These are phyloP conservation scores for Synergus itoensis DNA, from an alignment of 2,888 invertebrate genomes.

Conservation along the genomic window DNA sequence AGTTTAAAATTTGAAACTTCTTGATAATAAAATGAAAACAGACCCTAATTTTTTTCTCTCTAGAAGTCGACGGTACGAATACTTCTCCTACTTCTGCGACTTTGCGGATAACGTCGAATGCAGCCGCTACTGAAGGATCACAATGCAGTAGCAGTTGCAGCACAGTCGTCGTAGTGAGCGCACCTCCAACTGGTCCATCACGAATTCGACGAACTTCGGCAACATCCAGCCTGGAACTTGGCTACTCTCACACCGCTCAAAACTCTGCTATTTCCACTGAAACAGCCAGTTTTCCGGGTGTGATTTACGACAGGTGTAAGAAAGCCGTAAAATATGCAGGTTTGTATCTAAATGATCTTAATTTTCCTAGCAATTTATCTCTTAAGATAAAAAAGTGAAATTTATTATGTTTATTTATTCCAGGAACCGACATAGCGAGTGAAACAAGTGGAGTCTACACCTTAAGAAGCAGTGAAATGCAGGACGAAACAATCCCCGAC, in stretches of 20 bases:
- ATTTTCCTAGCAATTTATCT: too few relatives aligned
- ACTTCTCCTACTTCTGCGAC: constrained; percentile 56
- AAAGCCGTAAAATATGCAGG: constrained; percentile 70
- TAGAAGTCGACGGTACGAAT: constrained; percentile 70
- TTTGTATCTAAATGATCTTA: constrained; percentile 47
- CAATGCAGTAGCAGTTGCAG: constrained; percentile 93
- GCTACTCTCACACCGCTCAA: constrained; percentile 92
- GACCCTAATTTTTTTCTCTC: constrained; percentile 10
- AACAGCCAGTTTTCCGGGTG: constrained; percentile 81
- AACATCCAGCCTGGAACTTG: constrained; percentile 89
- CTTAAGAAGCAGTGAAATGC: constrained; percentile 80
- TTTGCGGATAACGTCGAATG: constrained; percentile 55
- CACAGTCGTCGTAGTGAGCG: constrained; percentile 87
- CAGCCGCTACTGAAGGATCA: constrained; percentile 80
- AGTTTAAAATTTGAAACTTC: neutral
- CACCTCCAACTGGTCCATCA: constrained; percentile 78
- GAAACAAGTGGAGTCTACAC: constrained; percentile 93
- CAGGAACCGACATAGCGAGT: constrained; percentile 81
- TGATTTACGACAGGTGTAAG: constrained; percentile 75
- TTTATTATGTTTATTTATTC: constrained; percentile 29
- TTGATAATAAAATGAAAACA: neutral
- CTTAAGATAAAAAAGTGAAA: neutral
- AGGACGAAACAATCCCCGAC: constrained; percentile 71
- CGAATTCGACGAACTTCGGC: constrained; percentile 84
- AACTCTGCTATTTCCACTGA: constrained; percentile 86